These are phyloP conservation scores for Bujurquina vittata DNA, from an alignment of 2,113 vertebrate species.

Conservation along the genomic window DNA sequence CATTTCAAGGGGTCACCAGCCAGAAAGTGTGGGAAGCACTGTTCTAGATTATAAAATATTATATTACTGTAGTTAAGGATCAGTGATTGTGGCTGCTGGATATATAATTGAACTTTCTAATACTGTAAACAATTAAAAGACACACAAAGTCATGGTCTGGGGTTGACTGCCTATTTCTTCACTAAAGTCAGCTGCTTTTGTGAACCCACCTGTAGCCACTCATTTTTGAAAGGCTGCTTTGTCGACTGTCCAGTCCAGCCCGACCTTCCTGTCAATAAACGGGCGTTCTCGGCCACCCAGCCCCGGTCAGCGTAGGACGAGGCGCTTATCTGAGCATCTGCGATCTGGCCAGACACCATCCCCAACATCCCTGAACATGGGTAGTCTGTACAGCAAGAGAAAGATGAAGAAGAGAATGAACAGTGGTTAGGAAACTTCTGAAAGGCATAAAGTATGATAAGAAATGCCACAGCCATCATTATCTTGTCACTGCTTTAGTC, in stretches of 20 bases:
- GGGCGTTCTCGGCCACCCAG: slow-evolving; percentile 92
- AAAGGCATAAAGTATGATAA: slow-evolving; percentile 10
- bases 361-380: slow-evolving; percentile 96
- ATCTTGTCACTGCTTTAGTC: slow-evolving; percentile 25
- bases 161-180: not conserved
- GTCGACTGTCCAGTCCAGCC: slow-evolving; percentile 88
- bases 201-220: slow-evolving; percentile 84
- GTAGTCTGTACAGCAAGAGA: slow-evolving; percentile 78
- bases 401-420: not conserved
- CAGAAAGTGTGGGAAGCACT: not conserved
- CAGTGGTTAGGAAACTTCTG: not conserved
- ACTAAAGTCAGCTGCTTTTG: not conserved
- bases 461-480: slow-evolving; percentile 15
- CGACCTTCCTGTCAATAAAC: slow-evolving; percentile 89
- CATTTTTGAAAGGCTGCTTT: slow-evolving; percentile 83
- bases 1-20: not conserved
- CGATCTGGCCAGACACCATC: slow-evolving; percentile 95
- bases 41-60: not conserved
- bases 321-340: slow-evolving; percentile 92
- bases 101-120: not conserved
- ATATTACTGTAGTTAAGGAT: not conserved
- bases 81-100: accelerated
- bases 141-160: not conserved
- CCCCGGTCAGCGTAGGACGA: slow-evolving; percentile 90
- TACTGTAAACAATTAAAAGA: not conserved